These are phyloP conservation scores for Mus spicilegus DNA, from an alignment of 2,113 vertebrate genomes.

Conservation along the genomic window DNA sequence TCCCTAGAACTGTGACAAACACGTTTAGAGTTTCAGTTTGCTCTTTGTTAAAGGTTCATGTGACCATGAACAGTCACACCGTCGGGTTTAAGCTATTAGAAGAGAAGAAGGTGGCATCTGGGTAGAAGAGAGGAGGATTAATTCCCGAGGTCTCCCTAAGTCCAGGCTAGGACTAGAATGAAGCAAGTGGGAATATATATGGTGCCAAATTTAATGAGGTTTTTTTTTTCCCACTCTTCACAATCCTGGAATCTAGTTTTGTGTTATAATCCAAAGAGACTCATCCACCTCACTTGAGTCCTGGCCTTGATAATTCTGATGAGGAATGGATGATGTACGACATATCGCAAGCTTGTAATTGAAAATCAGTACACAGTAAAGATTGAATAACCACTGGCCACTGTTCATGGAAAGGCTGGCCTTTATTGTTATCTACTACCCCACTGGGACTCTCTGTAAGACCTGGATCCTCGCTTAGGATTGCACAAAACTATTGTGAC, in stretches of 20 bases:
- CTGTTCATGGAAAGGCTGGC: neutral
- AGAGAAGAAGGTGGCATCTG: too few relatives aligned
- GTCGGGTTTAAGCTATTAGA: too few relatives aligned
- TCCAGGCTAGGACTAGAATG: neutral
- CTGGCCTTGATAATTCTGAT: neutral
- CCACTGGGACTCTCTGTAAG: neutral
- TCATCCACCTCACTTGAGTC: neutral
- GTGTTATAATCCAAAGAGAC: neutral
- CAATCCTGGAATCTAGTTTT: neutral
- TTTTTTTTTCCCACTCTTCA: neutral
- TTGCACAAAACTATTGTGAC: neutral
- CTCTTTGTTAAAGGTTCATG: neutral
- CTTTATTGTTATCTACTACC: neutral
- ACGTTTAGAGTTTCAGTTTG: neutral
- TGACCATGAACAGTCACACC: neutral
- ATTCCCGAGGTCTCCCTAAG: neutral
- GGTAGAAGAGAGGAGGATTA: too few relatives aligned
- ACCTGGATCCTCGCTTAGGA: neutral
- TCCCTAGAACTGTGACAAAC: neutral
- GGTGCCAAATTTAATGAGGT: neutral
- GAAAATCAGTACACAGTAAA: neutral
- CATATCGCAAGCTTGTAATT: neutral
- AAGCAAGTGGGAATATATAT: neutral
- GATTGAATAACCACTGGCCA: neutral
- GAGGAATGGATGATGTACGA: neutral